A percentile compares a stretch with the other conserved stretches of the same genome.
Evolutionary conservation across 2,797 vertebrate genomes (phyloP).

Genomic region (Sebastes paucispinis): DNA sequence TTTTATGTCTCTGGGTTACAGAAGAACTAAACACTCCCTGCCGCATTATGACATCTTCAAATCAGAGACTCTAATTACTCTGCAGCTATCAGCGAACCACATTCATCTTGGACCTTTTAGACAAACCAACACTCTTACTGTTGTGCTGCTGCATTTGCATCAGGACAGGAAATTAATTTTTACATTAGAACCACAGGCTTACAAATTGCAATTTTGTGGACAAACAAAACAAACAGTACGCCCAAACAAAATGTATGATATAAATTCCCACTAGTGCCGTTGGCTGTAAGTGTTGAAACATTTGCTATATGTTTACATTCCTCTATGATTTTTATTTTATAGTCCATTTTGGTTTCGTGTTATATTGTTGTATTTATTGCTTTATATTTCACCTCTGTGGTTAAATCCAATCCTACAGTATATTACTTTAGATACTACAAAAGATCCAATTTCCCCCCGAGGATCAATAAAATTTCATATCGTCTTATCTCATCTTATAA

Average conservation of each 20-base stretch:
- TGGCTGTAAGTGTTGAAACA: neutral
- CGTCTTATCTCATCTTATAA: conserved; percentile 22
- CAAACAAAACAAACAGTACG: neutral
- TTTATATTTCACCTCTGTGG: neutral
- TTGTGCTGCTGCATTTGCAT: conserved; percentile 6
- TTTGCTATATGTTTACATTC: neutral
- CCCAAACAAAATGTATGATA: neutral
- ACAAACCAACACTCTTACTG: neutral
- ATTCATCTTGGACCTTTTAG: neutral
- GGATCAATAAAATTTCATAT: conserved; percentile 42
- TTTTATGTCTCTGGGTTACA: neutral
- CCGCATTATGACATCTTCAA: neutral
- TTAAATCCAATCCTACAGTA: neutral
- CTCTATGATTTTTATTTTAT: neutral
- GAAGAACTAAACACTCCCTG: neutral
- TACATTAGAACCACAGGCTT: neutral
- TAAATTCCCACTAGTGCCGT: neutral
- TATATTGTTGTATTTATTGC: neutral
- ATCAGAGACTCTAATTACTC: conserved; percentile 21
- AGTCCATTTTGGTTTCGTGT: neutral
- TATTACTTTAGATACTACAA: conserved; percentile 11
- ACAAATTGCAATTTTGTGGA: neutral
- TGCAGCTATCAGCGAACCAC: neutral
- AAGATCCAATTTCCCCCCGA: conserved; percentile 4
- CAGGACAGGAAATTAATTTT: neutral